phyloP scores from a whole-genome alignment of 2,888 invertebrate species.

The Andrena marginata region DNA sequence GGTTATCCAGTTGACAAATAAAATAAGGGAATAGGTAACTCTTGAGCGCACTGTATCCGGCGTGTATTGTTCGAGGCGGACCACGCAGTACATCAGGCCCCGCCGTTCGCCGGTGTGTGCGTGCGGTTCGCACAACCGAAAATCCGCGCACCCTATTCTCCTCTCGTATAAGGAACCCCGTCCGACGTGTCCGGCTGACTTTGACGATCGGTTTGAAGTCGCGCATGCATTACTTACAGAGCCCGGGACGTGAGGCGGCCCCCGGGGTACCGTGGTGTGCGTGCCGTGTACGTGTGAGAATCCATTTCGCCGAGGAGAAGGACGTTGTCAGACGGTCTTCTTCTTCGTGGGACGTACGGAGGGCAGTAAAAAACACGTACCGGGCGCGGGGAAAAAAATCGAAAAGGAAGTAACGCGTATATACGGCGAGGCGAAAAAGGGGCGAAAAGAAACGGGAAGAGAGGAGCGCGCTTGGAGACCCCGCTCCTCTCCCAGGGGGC shows the following conservation, averaged over 20 bases:
- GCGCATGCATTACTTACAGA: conserved; percentile 66
- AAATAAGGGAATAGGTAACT: too few species aligned
- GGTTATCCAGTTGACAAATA: too few species aligned
- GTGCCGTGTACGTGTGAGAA: conserved; percentile 65
- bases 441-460: conserved; percentile 16
- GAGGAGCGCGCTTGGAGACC: conserved; percentile 2
- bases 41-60: not conserved
- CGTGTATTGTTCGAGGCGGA: not conserved
- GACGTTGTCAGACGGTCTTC: conserved; percentile 69
- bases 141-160: conserved; percentile 67
- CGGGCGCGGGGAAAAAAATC: conserved; percentile 46
- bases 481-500: conserved; percentile 19
- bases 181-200: conserved; percentile 63
- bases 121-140: conserved; percentile 34
- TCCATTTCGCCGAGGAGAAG: conserved; percentile 70
- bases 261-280: not conserved
- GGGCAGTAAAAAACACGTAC: conserved; percentile 67
- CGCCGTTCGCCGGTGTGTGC: conserved; percentile 11
- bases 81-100: not conserved
- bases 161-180: conserved; percentile 55
- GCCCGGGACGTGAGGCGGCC: conserved; percentile 42
- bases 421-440: conserved; percentile 32
- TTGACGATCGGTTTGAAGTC: conserved; percentile 70
- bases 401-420: conserved; percentile 57
- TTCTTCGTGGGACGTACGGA: conserved; percentile 64